Evolutionary conservation across 2,888 invertebrate genomes (phyloP).

Genomic region (Labia minor): DNA sequence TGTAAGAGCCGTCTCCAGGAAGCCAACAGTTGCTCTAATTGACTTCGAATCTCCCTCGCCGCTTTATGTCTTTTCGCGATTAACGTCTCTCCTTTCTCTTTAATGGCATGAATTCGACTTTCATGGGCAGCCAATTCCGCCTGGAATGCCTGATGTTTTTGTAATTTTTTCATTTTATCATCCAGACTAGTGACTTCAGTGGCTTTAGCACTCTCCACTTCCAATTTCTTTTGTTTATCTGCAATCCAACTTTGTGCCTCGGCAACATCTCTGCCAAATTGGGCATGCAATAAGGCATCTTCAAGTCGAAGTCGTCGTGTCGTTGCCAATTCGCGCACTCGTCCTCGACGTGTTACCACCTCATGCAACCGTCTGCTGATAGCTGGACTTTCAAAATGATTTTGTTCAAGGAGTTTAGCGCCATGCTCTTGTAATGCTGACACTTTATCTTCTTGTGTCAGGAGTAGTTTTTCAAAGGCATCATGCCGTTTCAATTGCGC

Average conservation of each 20-base stretch:
- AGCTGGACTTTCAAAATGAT: slow-evolving; percentile 78
- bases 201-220: slow-evolving; percentile 61
- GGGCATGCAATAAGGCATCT: slow-evolving; percentile 71
- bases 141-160: slow-evolving; percentile 90
- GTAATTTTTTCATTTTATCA: slow-evolving; percentile 89
- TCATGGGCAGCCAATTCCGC: slow-evolving; percentile 83
- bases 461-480: slow-evolving; percentile 83
- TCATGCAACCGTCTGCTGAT: slow-evolving; percentile 65
- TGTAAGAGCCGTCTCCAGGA: slow-evolving; percentile 68
- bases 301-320: slow-evolving; percentile 57
- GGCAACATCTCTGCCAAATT: slow-evolving; percentile 82
- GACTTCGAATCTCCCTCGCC: slow-evolving; percentile 55
- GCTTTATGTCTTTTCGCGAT: slow-evolving; percentile 59
- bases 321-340: slow-evolving; percentile 56
- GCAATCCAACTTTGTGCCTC: slow-evolving; percentile 87
- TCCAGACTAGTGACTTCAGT: slow-evolving; percentile 72
- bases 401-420: slow-evolving; percentile 72
- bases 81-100: slow-evolving; percentile 47
- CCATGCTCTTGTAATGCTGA: slow-evolving; percentile 72
- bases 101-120: slow-evolving; percentile 72
- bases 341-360: slow-evolving; percentile 56
- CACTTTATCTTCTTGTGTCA: slow-evolving; percentile 80
- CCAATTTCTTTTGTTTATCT: slow-evolving; percentile 79
- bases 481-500: slow-evolving; percentile 85
- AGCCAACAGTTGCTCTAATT: slow-evolving; percentile 54